Percentiles rank a stretch among this genome's conserved stretches.
phyloP scores from a whole-genome alignment of 2,888 invertebrate species.

The Oscheius sp. region DNA sequence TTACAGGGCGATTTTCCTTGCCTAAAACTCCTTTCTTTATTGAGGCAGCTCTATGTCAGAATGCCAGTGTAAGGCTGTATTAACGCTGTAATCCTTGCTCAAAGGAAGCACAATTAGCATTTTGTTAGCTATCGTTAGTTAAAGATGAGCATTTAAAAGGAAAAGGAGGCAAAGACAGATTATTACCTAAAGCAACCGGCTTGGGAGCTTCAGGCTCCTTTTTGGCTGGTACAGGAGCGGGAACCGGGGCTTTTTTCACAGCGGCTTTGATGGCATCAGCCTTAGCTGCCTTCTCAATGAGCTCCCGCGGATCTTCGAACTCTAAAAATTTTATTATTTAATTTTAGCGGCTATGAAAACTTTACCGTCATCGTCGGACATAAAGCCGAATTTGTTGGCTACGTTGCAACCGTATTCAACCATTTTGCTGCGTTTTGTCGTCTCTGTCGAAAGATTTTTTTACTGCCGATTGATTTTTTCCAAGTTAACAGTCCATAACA shows the following conservation, averaged over 20 bases:
- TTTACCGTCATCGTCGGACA: conserved; percentile 63
- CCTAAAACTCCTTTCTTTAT: too few species aligned
- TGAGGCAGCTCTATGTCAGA: too few species aligned
- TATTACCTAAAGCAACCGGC: too few species aligned
- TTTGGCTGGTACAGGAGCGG: conserved; percentile 17
- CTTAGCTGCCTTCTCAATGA: conserved; percentile 55
- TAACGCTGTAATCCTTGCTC: too few species aligned
- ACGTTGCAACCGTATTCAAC: conserved; percentile 61
- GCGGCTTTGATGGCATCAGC: conserved; percentile 52
- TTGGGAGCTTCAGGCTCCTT: neutral
- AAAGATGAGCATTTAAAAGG: too few species aligned
- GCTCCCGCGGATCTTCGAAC: conserved; percentile 59
- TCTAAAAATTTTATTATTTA: conserved; percentile 42
- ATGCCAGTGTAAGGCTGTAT: too few species aligned
- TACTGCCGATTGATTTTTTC: conserved; percentile 32
- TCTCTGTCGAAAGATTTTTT: neutral
- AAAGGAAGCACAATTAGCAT: too few species aligned
- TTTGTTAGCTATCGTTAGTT: too few species aligned
- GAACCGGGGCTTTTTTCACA: conserved; percentile 33
- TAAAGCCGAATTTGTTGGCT: conserved; percentile 64
- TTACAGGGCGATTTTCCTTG: conserved; percentile 34
- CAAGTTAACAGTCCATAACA: conserved; percentile 55
- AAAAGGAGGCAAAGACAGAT: neutral
- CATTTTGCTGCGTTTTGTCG: conserved; percentile 30
- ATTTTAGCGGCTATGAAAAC: conserved; percentile 2